phyloP scores from a whole-genome alignment of 2,113 vertebrate species.

The Archocentrus centrarchus region DNA sequence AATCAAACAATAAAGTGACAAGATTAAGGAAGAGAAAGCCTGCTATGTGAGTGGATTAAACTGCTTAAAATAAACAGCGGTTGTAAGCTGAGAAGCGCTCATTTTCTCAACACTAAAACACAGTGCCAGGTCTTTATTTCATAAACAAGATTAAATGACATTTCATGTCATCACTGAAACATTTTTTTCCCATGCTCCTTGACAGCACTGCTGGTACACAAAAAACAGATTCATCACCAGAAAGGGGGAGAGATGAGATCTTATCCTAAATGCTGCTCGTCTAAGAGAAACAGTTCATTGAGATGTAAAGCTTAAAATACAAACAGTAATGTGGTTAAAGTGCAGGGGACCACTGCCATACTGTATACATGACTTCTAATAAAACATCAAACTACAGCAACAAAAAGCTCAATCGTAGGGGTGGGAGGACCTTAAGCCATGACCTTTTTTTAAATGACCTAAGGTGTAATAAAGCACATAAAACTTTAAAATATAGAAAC shows the following conservation, averaged over 20 bases:
- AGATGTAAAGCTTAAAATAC: not conserved
- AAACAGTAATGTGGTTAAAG: not conserved
- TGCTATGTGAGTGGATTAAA: conserved; percentile 44
- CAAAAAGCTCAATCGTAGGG: not conserved
- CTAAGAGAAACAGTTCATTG: conserved; percentile 20
- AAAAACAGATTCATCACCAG: conserved; percentile 31
- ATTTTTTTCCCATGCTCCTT: conserved; percentile 45
- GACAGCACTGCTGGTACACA: conserved; percentile 32
- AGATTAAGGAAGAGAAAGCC: conserved; percentile 41
- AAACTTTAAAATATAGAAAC: not conserved
- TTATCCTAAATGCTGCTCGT: conserved; percentile 19
- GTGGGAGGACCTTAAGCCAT: not conserved
- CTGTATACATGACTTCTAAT: not conserved
- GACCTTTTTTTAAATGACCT: not conserved
- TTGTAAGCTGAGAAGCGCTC: conserved; percentile 51
- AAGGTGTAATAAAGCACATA: not conserved
- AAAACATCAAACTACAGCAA: not conserved
- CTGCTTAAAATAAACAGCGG: conserved; percentile 58
- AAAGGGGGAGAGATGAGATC: conserved; percentile 13
- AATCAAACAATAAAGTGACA: conserved; percentile 56
- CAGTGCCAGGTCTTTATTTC: conserved; percentile 49
- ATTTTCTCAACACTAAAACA: conserved; percentile 45
- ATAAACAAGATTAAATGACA: conserved; percentile 58
- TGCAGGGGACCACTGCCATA: not conserved
- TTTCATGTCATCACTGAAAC: conserved; percentile 44